phyloP scores from a whole-genome alignment of 1,140 invertebrate genomes.

The Drosophila willistoni region DNA sequence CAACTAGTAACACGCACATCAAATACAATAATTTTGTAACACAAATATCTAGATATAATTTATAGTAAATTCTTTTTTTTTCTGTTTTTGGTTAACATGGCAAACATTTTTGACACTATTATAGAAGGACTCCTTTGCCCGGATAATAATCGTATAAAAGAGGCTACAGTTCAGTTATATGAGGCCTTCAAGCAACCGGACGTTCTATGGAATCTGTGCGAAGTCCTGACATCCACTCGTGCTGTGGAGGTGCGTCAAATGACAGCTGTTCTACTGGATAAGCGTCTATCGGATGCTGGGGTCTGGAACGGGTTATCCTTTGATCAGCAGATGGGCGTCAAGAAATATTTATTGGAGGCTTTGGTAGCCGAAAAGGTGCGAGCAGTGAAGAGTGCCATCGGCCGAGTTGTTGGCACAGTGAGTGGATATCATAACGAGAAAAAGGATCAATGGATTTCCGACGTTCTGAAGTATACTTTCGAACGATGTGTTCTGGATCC shows the following conservation, averaged over 20 bases:
- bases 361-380: conserved; percentile 86
- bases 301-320: conserved; percentile 86
- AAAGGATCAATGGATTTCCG: conserved; percentile 86
- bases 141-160: conserved; percentile 83
- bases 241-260: conserved; percentile 87
- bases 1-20: background rate
- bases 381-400: conserved; percentile 86
- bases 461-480: conserved; percentile 87
- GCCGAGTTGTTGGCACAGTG: conserved; percentile 87
- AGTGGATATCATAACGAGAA: conserved; percentile 89
- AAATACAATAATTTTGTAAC: background rate
- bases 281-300: conserved; percentile 84
- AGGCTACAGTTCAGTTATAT: conserved; percentile 86
- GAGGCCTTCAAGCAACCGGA: conserved; percentile 87
- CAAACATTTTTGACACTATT: conserved; percentile 58
- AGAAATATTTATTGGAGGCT: conserved; percentile 85
- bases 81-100: conserved; percentile 39
- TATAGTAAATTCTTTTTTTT: background rate
- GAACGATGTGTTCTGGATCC: conserved; percentile 62
- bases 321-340: conserved; percentile 85
- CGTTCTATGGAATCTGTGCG: conserved; percentile 85
- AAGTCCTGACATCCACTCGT: conserved; percentile 84
- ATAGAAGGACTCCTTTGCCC: conserved; percentile 68
- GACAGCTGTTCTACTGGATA: conserved; percentile 87
- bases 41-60: background rate